These are phyloP conservation scores for Conchocele bisecta DNA, from an alignment of 2,888 invertebrate species.

Conservation along the genomic window DNA sequence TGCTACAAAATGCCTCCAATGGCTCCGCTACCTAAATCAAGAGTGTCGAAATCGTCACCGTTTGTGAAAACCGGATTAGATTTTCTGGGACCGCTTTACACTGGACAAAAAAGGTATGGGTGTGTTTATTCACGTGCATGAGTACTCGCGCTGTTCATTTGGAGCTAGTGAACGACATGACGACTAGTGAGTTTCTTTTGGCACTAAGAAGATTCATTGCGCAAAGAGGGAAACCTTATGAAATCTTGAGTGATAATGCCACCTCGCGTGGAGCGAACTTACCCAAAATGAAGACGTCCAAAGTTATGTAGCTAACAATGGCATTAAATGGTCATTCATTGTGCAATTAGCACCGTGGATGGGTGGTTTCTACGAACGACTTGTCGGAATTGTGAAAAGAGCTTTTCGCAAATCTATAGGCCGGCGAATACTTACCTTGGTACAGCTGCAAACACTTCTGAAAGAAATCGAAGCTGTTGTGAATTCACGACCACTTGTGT, in stretches of 20 bases:
- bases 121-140: conserved; percentile 12
- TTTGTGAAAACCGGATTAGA: conserved; percentile 8
- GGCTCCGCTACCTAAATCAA: conserved; percentile 14
- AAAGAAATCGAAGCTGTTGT: conserved; percentile 10
- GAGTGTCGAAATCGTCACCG: conserved; percentile 4
- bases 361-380: conserved; percentile 20
- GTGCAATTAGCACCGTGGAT: conserved; percentile 5
- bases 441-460: conserved; percentile 8
- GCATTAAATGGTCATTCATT: not conserved
- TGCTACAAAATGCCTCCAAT: conserved; percentile 16
- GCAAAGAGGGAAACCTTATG: not conserved
- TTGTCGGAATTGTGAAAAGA: conserved; percentile 17
- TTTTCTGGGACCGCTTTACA: conserved; percentile 7
- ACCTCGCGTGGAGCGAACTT: not conserved
- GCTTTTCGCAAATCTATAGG: conserved; percentile 12
- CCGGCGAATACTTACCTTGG: not conserved
- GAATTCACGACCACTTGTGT: conserved; percentile 26
- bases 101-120: not conserved
- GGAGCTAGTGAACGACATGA: conserved; percentile 6
- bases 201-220: conserved; percentile 11
- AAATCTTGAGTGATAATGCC: not conserved
- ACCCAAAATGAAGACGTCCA: not conserved
- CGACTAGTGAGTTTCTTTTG: not conserved
- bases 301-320: not conserved
- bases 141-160: conserved; percentile 7